Conservation (phyloP, 2,888 invertebrate genomes). For the Thalpophila matura region DNA sequence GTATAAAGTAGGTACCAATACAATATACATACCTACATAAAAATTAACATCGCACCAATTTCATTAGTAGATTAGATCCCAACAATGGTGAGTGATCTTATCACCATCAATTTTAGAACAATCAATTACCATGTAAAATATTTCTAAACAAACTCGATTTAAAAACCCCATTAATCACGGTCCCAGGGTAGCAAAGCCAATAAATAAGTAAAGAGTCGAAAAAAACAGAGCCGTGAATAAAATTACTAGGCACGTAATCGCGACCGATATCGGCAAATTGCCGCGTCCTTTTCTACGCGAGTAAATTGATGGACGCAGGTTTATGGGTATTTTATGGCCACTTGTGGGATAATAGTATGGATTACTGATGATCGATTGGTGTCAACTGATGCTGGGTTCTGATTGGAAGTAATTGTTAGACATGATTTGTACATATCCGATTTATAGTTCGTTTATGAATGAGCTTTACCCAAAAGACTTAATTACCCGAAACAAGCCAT, state of each 20-base stretch:
- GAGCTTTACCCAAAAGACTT: too few species aligned
- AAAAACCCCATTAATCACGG: constrained; percentile 22
- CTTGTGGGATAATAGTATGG: constrained; percentile 47
- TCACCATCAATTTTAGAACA: constrained; percentile 3
- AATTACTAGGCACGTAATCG: constrained; percentile 41
- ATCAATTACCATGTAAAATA: constrained; percentile 14
- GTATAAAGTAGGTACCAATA: too few species aligned
- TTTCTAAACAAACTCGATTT: constrained; percentile 26
- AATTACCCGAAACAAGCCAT: too few species aligned
- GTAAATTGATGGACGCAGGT: constrained; percentile 44
- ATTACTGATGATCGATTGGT: constrained; percentile 45
- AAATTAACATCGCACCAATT: too few species aligned
- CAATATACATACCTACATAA: too few species aligned
- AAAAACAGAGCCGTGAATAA: constrained; percentile 34
- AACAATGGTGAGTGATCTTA: not conserved
- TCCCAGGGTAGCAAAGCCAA: not conserved
- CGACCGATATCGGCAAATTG: constrained; percentile 19
- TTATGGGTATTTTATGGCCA: constrained; percentile 47
- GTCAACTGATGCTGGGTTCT: constrained; percentile 8
- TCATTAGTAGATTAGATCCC: too few species aligned
- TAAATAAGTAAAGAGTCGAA: constrained; percentile 20
- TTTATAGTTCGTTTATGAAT: not conserved
- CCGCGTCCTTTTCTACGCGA: constrained; percentile 14
- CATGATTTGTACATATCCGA: not conserved
- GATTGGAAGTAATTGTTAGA: constrained; percentile 10